Evolutionary conservation across 1,140 invertebrate species (phyloP), one percentile per base, ranked within the genome.

Genomic region (Ceratosolen fusciceps): DNA sequence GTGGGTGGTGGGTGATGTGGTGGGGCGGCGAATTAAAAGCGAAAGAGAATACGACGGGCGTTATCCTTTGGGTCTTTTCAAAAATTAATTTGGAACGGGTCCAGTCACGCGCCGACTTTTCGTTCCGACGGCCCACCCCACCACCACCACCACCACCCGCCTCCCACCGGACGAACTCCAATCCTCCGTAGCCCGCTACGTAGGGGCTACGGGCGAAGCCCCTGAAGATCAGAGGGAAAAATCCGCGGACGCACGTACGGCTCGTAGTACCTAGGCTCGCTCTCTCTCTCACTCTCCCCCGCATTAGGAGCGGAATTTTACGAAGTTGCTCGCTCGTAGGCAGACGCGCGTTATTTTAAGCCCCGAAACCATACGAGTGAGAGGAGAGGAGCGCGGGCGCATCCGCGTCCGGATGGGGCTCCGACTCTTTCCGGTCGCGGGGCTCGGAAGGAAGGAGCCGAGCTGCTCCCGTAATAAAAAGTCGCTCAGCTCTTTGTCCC

Each of bases 241-340:
- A 90, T 89, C 86, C 84, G 84, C 82, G 84, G 86, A 58, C 80
- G 68, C 75, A 71, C 76, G 80, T 83, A 79, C 82, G 75, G 49
- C 72, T 81, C 80, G 67, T 76, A 56, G 54, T 39, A 72, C n/a
- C n/a, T 74, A 81, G 76, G 79, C 81, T 79, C n/a, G n/a, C n/a
- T n/a, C n/a, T n/a, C n/a, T n/a, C n/a, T n/a, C n/a, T n/a, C n/a
- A n/a, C n/a, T n/a, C n/a, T n/a, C n/a, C n/a, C n/a, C n/a, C 89
- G 89, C 90, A 90, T 90, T 89, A 88, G 88, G 87, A n/a, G n/a
- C n/a, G n/a, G n/a, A 90, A 90, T 89, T 90, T 89, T 88, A 89
- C 89, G 87, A 89, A 89, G 88, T 90, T 87, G 88, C 86, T n/a
- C n/a, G n/a, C n/a, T n/a, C n/a, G 86, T 88, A 88, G 88, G 86